phyloP scores from a whole-genome alignment of 2,797 vertebrate species.

The Sebastes vulpes region DNA sequence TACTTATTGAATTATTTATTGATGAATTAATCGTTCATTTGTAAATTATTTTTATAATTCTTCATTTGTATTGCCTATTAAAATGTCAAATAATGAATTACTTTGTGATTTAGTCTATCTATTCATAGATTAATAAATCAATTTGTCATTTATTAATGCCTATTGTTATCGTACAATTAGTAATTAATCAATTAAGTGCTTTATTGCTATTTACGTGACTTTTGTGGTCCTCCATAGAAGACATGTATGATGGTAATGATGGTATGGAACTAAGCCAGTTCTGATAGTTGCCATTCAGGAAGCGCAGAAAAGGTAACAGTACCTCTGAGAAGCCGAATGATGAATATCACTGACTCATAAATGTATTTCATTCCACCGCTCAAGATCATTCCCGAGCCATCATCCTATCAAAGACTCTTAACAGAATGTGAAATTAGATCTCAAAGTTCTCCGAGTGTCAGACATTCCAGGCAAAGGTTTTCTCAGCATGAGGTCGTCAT shows the following conservation, averaged over 20 bases:
- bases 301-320: background rate
- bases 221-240: background rate
- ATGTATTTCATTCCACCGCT: constrained; percentile 36
- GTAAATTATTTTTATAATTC: no score
- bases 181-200: no score
- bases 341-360: constrained; percentile 26
- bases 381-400: constrained; percentile 11
- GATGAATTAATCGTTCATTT: no score
- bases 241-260: background rate
- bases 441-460: background rate
- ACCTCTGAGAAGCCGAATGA: constrained; percentile 10
- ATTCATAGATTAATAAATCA: no score
- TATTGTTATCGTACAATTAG: no score
- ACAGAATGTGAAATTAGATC: constrained; percentile 52
- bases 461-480: background rate
- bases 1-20: no score
- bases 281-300: background rate
- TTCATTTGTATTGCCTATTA: no score
- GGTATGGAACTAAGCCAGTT: background rate
- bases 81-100: no score
- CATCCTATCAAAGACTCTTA: constrained; percentile 30
- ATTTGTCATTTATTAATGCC: no score
- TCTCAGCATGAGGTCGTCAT: background rate
- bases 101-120: no score
- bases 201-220: no score